Evolutionary conservation across 2,113 vertebrate species (phyloP), one percentile per base, ranked within the genome.

Genomic region (Myxocyprinus asiaticus): DNA sequence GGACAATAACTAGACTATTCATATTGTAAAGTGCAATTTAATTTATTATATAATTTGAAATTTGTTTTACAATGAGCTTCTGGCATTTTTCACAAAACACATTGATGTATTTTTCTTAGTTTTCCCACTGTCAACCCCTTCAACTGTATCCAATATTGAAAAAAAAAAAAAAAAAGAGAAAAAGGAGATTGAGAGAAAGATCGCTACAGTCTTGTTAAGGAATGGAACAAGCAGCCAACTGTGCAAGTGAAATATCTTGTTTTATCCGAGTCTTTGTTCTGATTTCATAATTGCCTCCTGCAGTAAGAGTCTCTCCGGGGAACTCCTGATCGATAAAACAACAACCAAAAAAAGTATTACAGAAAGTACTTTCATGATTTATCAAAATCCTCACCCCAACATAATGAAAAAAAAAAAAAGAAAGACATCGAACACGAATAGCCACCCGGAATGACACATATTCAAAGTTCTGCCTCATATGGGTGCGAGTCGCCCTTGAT

Each of bases 281-380:
- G 83, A 83, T 85, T 85, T 87, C 83, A 88, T 84, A 87, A 87
- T 84, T 87, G 84, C 79, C 83, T 87, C 81, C 74, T 67, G 76
- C 74, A 78, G 80, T 84, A 87, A 88, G 83, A 80, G 84, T 74
- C 77, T 85, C 84, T 82, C 84, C 63, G 8, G 81, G 82, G 86
- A 65, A 4, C n/a, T 53, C 68, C 62, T 79, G 87, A 86, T 86
- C 85, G 81, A 88, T 85, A 85, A 83, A 83, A 81, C 79, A 66
- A 85, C 82, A 83, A 76, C 81, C 53, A 73, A 56, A 83, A 81
- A 86, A 86, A 86, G 85, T 85, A 84, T 86, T 86, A 85, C 85
- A 85, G 79, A 81, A 84, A 86, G 67, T 78, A 78, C 82, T 74
- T 88, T 88, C 82, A 88, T 86, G 85, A 85, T 88, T 86, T 88